Evolutionary conservation across 2,888 invertebrate species (phyloP), one percentile per base, ranked within the genome.

Genomic region (Napeogenes inachia): DNA sequence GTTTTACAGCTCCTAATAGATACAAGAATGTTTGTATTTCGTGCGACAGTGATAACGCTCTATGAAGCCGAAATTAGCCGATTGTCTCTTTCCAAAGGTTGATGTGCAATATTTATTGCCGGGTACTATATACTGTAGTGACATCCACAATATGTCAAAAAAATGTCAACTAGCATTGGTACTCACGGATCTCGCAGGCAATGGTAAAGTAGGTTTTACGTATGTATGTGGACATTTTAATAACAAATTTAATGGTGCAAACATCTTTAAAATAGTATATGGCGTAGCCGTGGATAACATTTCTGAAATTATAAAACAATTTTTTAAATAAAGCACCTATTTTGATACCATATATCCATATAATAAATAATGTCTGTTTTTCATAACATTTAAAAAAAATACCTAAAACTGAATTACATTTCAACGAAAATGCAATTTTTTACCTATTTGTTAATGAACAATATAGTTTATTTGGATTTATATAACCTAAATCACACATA

Each of bases 221-320:
- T 89, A 89, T 12, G 85, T 71, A 4, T 82, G 76, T n/a, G 88
- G 83, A 62, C 87, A 81, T 2, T 83, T 78, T 63, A 89, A 70
- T 32, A 89, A 64, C 33, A 77, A 70, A n/a, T 76, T 71, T 54
- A 89, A 64, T 4, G 89, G 82, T 2, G 78, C 77, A 57, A 70
- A 80, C 87, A 88, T 88, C 71, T 86, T 89, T 66, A 89, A 65
- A 4, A 85, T 69, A 60, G 74, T 73, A 65, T 88, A 87, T 2
- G 85, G 80, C 50, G 75, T 72, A 0, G 77, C 69, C n/a, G 77
- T 65, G 3, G 64, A 50, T 0, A 81, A 56, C 58, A 84, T 72
- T 61, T 82, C 87, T 87, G 71, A 4, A 62, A 65, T 42, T 12
- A 10, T 42, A 68, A 30, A 64, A 32, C 47, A 30, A 4, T 12